Conservation (phyloP, 2,797 vertebrate species). For the Microchirus variegatus region DNA sequence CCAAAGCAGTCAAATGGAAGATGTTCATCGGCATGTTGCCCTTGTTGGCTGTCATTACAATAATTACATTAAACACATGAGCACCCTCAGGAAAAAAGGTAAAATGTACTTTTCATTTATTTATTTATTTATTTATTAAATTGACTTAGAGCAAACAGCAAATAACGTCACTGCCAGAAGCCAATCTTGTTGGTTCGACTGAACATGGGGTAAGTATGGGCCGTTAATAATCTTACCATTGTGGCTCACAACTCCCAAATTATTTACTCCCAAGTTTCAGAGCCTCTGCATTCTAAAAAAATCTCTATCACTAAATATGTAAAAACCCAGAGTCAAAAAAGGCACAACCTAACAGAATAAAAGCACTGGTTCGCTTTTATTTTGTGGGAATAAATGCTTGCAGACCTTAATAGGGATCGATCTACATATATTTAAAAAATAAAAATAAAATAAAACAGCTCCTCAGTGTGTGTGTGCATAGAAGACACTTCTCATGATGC, state of each 20-base stretch:
- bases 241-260: constrained; percentile 85
- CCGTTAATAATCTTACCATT: constrained; percentile 99
- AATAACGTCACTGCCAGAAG: constrained; percentile 76
- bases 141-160: constrained; percentile 59
- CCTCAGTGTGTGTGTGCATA: constrained; percentile 67
- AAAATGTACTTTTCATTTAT: constrained; percentile 25
- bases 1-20: constrained; percentile 77
- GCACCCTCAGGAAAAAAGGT: constrained; percentile 30
- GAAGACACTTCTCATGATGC: constrained; percentile 80
- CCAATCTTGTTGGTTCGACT: constrained; percentile 90
- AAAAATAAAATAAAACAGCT: constrained; percentile 64
- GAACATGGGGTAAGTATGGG: constrained; percentile 90
- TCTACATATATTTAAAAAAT: constrained; percentile 58
- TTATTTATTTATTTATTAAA: constrained; percentile 45
- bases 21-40: constrained; percentile 69
- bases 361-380: constrained; percentile 64
- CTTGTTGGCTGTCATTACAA: constrained; percentile 57
- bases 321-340: constrained; percentile 31
- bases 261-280: constrained; percentile 68
- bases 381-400: constrained; percentile 81
- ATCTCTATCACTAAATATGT: constrained; percentile 26
- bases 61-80: constrained; percentile 48
- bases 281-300: constrained; percentile 29
- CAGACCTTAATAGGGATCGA: constrained; percentile 74
- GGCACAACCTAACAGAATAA: constrained; percentile 75